Evolutionary conservation across 2,113 vertebrate genomes (phyloP).

Genomic region (Alouatta palliata): DNA sequence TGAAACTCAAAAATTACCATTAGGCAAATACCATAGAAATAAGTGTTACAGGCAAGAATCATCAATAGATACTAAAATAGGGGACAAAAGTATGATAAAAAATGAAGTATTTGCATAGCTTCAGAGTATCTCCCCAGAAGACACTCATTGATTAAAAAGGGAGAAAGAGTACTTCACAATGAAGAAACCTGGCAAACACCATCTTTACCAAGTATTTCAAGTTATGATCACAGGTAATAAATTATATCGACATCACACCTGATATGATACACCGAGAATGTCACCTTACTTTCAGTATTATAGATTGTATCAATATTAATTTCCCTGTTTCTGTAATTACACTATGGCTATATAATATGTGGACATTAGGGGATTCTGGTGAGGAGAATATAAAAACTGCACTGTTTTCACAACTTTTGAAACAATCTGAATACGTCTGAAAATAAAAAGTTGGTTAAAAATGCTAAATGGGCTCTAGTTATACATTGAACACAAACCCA

Average conservation of each 20-base stretch:
- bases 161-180: background rate
- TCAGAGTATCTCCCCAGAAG: background rate
- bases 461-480: background rate
- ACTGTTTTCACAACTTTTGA: background rate
- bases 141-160: background rate
- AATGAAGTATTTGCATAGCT: background rate
- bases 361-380: background rate
- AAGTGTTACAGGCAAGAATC: background rate
- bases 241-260: background rate
- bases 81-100: background rate
- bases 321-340: background rate
- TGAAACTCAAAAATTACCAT: background rate
- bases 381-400: background rate
- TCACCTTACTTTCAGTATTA: background rate
- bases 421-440: background rate
- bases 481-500: background rate
- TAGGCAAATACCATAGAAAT: background rate
- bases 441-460: constrained; percentile 7
- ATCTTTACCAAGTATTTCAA: background rate
- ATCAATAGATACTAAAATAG: background rate
- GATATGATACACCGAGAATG: background rate
- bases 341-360: background rate
- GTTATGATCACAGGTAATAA: background rate
- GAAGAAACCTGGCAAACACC: background rate
- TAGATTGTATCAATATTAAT: background rate